Conservation (phyloP, 2,888 invertebrate species). For the Argyresthia goedartella region DNA sequence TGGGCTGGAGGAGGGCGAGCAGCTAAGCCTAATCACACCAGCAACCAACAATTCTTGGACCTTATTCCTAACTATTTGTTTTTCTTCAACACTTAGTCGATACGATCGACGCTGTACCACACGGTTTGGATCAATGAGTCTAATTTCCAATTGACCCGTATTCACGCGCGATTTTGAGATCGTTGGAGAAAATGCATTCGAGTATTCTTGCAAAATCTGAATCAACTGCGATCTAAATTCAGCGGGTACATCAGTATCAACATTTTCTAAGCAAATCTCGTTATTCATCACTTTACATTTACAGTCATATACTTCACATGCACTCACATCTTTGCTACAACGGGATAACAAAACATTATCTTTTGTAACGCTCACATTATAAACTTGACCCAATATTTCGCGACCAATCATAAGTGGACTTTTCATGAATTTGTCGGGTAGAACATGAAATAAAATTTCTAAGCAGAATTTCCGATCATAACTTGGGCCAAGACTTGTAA, state of each 20-base stretch:
- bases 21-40: neutral
- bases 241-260: neutral
- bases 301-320: neutral
- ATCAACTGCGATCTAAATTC: neutral
- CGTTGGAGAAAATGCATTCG: neutral
- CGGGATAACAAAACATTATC: neutral
- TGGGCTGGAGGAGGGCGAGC: neutral
- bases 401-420: constrained; percentile 3
- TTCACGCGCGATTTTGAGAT: neutral
- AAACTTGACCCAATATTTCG: constrained; percentile 1
- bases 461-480: neutral
- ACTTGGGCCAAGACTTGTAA: neutral
- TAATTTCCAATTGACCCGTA: neutral
- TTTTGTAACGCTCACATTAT: neutral
- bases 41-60: neutral
- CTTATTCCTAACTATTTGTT: neutral
- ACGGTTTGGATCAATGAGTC: neutral
- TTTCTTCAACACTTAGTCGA: neutral
- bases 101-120: neutral
- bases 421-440: neutral
- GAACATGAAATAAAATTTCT: neutral
- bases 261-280: too few relatives aligned
- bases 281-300: too few relatives aligned
- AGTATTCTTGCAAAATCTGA: neutral
- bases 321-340: neutral